A percentile compares a stretch with the other conserved stretches of the same genome.
phyloP scores from a whole-genome alignment of 2,797 vertebrate species.

The Pseudochaenichthys georgianus region DNA sequence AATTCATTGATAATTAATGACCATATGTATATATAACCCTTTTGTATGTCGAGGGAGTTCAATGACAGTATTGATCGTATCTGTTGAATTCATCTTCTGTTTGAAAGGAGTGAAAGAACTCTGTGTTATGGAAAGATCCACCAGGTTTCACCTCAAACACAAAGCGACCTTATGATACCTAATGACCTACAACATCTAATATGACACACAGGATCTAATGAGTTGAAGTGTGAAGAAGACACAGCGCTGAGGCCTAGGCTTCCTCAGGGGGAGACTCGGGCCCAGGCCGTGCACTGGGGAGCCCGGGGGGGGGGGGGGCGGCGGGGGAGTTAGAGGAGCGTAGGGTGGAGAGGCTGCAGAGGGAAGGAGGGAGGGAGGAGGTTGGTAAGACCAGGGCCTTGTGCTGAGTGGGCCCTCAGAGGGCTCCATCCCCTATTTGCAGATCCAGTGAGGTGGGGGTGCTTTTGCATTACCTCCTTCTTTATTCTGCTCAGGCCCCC shows the following conservation, averaged over 20 bases:
- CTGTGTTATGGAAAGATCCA: slow-evolving; percentile 29
- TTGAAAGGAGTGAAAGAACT: slow-evolving; percentile 37
- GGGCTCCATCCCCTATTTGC: slow-evolving; percentile 70
- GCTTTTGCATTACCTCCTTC: slow-evolving; percentile 70
- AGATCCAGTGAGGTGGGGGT: slow-evolving; percentile 66
- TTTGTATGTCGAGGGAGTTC: slow-evolving; percentile 23
- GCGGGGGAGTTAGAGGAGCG: slow-evolving; percentile 50
- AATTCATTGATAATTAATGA: slow-evolving; percentile 42
- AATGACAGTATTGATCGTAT: slow-evolving; percentile 52
- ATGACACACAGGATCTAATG: slow-evolving; percentile 58
- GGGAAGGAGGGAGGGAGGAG: slow-evolving; percentile 44
- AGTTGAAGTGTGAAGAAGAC: slow-evolving; percentile 53
- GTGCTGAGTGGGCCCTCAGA: slow-evolving; percentile 72
- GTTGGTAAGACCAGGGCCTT: slow-evolving; percentile 60
- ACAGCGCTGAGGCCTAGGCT: slow-evolving; percentile 41
- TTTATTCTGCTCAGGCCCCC: slow-evolving; percentile 73
- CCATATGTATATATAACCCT: not conserved
- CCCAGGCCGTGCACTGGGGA: slow-evolving; percentile 44
- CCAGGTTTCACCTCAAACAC: slow-evolving; percentile 28
- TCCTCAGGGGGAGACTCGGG: slow-evolving; percentile 58
- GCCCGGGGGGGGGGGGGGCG: slow-evolving; percentile 34
- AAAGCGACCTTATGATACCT: slow-evolving; percentile 39
- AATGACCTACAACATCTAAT: slow-evolving; percentile 64
- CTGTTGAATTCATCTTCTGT: slow-evolving; percentile 33
- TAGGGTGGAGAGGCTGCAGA: slow-evolving; percentile 38